phyloP scores from a whole-genome alignment of 2,888 invertebrate genomes.

The Iphiclides podalirius region DNA sequence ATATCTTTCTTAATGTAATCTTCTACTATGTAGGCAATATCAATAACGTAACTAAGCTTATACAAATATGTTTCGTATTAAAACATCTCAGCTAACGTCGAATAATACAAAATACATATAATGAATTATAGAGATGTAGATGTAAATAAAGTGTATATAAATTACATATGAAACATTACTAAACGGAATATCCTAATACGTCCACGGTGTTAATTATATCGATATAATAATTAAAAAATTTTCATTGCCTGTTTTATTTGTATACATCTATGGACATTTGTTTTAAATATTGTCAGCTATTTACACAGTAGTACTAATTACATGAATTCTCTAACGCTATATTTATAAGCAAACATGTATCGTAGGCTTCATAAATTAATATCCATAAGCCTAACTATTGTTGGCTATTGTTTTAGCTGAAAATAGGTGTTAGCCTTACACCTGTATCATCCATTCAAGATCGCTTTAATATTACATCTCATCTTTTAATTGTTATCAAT shows the following conservation, averaged over 20 bases:
- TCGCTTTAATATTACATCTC: no score
- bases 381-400: no score
- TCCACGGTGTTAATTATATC: conserved; percentile 54
- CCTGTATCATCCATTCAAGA: no score
- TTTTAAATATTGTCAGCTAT: neutral
- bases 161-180: conserved; percentile 30
- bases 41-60: conserved; percentile 31
- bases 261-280: neutral
- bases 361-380: no score
- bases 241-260: neutral
- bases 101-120: conserved; percentile 7
- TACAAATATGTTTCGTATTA: conserved; percentile 24
- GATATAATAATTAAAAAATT: conserved; percentile 5
- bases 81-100: conserved; percentile 32
- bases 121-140: conserved; percentile 21
- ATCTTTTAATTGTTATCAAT: no score
- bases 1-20: conserved; percentile 45
- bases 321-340: no score
- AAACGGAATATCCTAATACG: conserved; percentile 63
- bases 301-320: no score
- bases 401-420: no score
- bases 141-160: conserved; percentile 31
- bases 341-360: no score
- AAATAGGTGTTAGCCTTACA: no score
- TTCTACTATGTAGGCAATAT: conserved; percentile 35